A percentile compares a stretch with the other conserved stretches of the same genome.
Evolutionary conservation across 2,888 invertebrate species (phyloP).

Genomic region (Alcis repandata): DNA sequence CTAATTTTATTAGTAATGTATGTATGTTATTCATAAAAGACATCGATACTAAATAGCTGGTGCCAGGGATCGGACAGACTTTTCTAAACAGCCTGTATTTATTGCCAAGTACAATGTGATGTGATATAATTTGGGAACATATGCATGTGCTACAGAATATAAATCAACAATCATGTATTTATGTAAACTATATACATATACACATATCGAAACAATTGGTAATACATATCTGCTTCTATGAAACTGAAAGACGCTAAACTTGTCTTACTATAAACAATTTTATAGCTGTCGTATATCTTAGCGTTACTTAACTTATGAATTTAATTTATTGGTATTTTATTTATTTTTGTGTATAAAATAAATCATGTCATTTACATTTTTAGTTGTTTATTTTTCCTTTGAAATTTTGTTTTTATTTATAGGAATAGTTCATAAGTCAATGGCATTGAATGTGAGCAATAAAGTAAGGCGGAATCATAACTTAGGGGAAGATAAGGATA

Average conservation of each 20-base stretch:
- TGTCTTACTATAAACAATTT: constrained; percentile 53
- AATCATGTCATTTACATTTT: constrained; percentile 63
- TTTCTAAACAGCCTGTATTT: background rate
- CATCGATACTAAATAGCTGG: background rate
- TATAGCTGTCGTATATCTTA: constrained; percentile 54
- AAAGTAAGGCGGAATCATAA: constrained; percentile 12
- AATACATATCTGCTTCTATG: constrained; percentile 84
- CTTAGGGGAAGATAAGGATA: constrained; percentile 27
- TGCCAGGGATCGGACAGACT: background rate
- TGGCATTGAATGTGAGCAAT: constrained; percentile 33
- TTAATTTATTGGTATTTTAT: constrained; percentile 56
- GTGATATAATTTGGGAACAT: constrained; percentile 21
- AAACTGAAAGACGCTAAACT: constrained; percentile 59
- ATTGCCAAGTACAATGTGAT: background rate
- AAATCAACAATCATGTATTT: constrained; percentile 21
- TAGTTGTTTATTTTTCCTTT: constrained; percentile 57
- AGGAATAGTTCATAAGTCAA: constrained; percentile 18
- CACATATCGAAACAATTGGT: constrained; percentile 65
- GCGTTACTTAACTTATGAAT: constrained; percentile 50
- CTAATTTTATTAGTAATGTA: too few species aligned
- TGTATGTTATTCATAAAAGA: too few species aligned
- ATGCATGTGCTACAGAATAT: background rate
- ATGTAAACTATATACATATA: constrained; percentile 40
- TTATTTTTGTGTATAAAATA: constrained; percentile 66
- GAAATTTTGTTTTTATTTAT: constrained; percentile 43